Percentiles rank a stretch among this genome's conserved stretches.
Conservation (phyloP, 2,113 vertebrate genomes). For the Psilopsiagon aurifrons region DNA sequence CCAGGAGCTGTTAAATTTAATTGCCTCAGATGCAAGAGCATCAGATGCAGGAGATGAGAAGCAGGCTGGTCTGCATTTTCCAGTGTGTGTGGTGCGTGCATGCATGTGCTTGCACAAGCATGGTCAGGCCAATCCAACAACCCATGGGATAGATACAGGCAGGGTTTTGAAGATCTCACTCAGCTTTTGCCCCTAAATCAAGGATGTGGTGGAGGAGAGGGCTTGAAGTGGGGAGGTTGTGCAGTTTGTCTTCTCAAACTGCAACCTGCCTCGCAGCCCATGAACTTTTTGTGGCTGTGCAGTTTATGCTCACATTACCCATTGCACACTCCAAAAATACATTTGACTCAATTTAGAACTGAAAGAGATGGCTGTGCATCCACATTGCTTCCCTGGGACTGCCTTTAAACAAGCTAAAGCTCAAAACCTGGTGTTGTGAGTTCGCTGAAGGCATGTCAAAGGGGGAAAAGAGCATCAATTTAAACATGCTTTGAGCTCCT, state of each 20-base stretch:
- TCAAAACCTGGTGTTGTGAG: not conserved
- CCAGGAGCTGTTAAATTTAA: not conserved
- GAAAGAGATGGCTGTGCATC: not conserved
- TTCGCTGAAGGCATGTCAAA: not conserved
- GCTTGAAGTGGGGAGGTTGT: not conserved
- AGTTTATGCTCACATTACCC: not conserved
- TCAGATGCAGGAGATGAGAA: not conserved
- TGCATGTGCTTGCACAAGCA: fast-evolving
- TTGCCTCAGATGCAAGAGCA: not conserved
- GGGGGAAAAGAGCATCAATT: not conserved
- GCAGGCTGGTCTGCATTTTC: not conserved
- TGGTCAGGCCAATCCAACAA: fast-evolving
- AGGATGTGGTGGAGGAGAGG: not conserved
- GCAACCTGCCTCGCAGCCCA: not conserved
- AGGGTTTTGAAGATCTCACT: not conserved
- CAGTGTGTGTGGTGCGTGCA: too few relatives aligned
- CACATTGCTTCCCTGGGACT: not conserved
- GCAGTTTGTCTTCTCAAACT: not conserved
- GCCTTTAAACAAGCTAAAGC: not conserved
- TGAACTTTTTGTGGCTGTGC: fast-evolving
- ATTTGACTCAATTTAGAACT: not conserved
- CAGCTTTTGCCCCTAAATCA: not conserved
- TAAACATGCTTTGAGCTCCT: not conserved
- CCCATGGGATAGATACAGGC: fast-evolving
- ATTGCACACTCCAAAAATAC: not conserved